phyloP scores from a whole-genome alignment of 2,113 vertebrate species.

The Corythoichthys haematopterus region DNA sequence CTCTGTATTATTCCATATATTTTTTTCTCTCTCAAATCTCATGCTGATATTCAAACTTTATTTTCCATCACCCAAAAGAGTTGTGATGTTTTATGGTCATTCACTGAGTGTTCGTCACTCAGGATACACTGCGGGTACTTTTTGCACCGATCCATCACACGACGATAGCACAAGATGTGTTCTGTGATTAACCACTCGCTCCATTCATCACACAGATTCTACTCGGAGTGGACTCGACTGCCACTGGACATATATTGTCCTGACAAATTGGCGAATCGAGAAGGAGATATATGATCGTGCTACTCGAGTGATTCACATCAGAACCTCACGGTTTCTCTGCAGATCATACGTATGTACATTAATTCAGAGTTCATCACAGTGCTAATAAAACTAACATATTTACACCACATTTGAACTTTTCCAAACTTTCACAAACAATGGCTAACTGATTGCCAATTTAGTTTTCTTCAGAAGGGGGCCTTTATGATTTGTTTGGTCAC shows the following conservation, averaged over 20 bases:
- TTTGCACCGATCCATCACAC: background rate
- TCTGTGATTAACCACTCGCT: background rate
- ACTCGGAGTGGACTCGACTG: background rate
- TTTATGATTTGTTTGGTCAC: background rate
- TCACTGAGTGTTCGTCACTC: background rate
- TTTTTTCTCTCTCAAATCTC: too few relatives aligned
- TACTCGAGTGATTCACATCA: background rate
- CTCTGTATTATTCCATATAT: too few relatives aligned
- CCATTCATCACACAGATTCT: background rate
- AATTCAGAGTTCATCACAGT: background rate
- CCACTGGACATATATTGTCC: background rate
- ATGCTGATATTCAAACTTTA: background rate
- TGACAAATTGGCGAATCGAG: slow-evolving; percentile 9
- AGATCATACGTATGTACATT: background rate
- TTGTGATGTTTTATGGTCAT: background rate
- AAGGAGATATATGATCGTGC: slow-evolving; percentile 1
- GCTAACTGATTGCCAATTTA: background rate
- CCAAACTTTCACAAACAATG: background rate
- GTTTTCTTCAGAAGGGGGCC: background rate
- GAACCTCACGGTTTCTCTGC: background rate
- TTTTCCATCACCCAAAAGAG: background rate
- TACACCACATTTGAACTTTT: background rate
- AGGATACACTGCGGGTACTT: background rate
- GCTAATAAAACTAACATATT: background rate
- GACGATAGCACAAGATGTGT: background rate